Percentiles rank a stretch among this genome's conserved stretches.
phyloP scores from a whole-genome alignment of 2,888 invertebrate genomes.

The Eugnorisma glareosa region DNA sequence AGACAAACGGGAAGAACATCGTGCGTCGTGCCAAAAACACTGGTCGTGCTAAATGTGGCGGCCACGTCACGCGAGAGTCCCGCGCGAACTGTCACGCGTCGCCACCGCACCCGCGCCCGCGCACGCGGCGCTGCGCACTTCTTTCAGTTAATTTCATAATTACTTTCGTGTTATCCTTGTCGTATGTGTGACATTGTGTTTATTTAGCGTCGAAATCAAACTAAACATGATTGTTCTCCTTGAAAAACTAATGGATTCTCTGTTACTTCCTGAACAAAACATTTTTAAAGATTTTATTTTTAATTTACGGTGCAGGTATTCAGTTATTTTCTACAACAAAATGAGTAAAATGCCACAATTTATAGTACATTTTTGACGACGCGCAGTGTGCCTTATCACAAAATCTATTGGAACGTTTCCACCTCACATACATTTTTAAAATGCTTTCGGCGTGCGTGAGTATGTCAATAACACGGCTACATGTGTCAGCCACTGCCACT shows the following conservation, averaged over 20 bases:
- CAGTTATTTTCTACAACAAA: conserved; percentile 3
- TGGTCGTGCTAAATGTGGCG: conserved; percentile 84
- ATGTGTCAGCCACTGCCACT: conserved; percentile 36
- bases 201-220: conserved; percentile 39
- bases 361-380: conserved; percentile 23
- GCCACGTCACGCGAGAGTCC: conserved; percentile 80
- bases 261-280: conserved; percentile 30
- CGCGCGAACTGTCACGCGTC: conserved; percentile 75
- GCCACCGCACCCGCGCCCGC: conserved; percentile 47
- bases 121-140: conserved; percentile 45
- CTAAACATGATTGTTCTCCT: conserved; percentile 35
- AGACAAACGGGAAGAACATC: conserved; percentile 82
- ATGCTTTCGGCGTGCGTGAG: conserved; percentile 38
- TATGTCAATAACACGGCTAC: conserved; percentile 40
- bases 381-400: conserved; percentile 38
- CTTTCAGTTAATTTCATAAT: conserved; percentile 70
- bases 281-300: conserved; percentile 2
- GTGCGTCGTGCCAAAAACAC: conserved; percentile 83
- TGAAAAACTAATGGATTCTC: conserved; percentile 37
- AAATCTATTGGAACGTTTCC: conserved; percentile 48
- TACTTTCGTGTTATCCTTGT: conserved; percentile 66
- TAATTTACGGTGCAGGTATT: not conserved
- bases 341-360: conserved; percentile 17
- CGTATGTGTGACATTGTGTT: conserved; percentile 59
- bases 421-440: conserved; percentile 50